Evolutionary conservation across 2,888 invertebrate genomes (phyloP), one percentile per base, ranked within the genome.

Genomic region (Polyommatus iphigenia): DNA sequence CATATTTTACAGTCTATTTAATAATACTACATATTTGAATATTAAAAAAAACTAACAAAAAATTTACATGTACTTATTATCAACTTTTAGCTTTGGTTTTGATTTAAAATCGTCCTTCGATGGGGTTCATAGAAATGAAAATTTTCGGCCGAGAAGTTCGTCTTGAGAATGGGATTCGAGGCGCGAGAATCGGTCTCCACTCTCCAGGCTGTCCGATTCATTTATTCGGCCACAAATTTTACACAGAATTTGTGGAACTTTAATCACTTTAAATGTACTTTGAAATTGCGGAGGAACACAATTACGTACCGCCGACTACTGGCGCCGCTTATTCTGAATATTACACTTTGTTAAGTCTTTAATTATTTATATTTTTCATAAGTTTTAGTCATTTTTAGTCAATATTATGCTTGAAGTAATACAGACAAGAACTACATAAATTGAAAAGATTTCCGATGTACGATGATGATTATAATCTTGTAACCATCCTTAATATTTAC

Each of bases 211-310:
- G 67, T 67, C 67, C 15, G 67, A 67, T 67, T 67, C 67, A 32
- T 67, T 67, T 62, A 62, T 62, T 67, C 67, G 67, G 18, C 29
- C 29, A 32, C 67, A 67, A 67, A 67, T 67, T 67, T 67, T 15
- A 29, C 67, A 32, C 67, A 32, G 67, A 67, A 67, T 32, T 67
- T 67, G 67, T 67, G 67, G 67, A 32, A 67, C 67, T 67, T 67
- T 67, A 67, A 67, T 67, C 67, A 67, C 24, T 67, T 67, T 29
- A 67, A 67, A 67, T 67, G 67, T 67, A 67, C 67, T 67, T 67
- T 67, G 67, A 29, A 67, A 62, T 62, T 62, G 24, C 62, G 24
- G 62, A 24, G 20, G 67, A 67, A 29, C 67, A 67, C 67, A 67
- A 67, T 67, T 67, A 67, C 67, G 13, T 67, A 67, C 13, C 20